Base-by-base conservation (phyloP, 2,113 vertebrate species). In the Buteo buteo region DNA sequence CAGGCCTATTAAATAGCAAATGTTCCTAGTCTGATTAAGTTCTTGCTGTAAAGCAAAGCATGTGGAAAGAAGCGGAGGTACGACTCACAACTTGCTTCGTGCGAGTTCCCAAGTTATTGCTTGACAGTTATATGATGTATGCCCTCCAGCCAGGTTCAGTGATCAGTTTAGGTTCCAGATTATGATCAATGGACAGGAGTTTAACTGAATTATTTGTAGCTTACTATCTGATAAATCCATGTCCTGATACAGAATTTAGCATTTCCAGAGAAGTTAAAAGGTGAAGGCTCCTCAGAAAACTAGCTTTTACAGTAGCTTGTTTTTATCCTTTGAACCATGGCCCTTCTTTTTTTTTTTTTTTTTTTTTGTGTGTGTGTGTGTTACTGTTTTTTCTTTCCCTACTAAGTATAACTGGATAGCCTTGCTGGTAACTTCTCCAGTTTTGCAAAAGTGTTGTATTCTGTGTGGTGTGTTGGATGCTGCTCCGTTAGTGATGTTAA, bases 11-110 rank as follows among this genome's bases (percentile, higher is more conserved):
- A 83, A 76, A 78, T 12, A 79, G 66, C 44, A 76, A 92, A 73
- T 32, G n/a, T 76, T 61, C 36, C 36, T 82, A 25, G 42, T 50
- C n/a, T 65, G 69, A 86, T 84, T 47, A 87, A 84, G 50, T 87
- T 84, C 55, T 71, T 74, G 49, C 49, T 90, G 52, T 77, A 87
- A 91, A 77, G 71, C 31, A 67, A 61, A 94, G 40, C 25, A 58
- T n/a, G 44, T 66, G 54, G 24, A 57, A 90, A 54, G 81, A 80
- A 70, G 42, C 54, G 88, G 82, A 94, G 45, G 6, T 88, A 36
- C n/a, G 58, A 58, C 25, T 88, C 58, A 49, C 19, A 47, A 34
- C 13, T 88, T 79, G 52, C 47, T 76, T 82, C 5, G 11, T 31
- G 16, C 36, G 61, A 57, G 32, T 71, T 88, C 59, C n/a, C 12